Evolutionary conservation across 1,140 invertebrate species (phyloP).

Genomic region (Pachyrhynchus sulphureomaculatus): DNA sequence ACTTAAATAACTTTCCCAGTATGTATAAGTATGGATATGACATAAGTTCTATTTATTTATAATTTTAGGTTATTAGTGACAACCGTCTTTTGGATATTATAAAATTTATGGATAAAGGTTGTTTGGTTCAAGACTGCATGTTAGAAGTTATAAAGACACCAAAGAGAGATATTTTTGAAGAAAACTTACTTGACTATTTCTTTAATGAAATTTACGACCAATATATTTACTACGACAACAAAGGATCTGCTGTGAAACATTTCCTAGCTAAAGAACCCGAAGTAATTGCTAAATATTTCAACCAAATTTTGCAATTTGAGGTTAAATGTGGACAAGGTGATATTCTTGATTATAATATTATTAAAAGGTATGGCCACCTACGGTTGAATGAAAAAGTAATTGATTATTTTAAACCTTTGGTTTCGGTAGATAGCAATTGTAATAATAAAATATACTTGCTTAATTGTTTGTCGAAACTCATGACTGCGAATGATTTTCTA

Average conservation of each 20-base stretch:
- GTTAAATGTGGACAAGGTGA: neutral
- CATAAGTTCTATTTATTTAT: too few relatives aligned
- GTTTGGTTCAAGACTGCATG: too few relatives aligned
- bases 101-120: too few relatives aligned
- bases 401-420: neutral
- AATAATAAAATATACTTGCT: neutral
- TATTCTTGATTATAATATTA: neutral
- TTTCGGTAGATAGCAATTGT: neutral
- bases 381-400: slow-evolving; percentile 8
- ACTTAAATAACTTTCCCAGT: too few relatives aligned
- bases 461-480: neutral
- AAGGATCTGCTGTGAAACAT: neutral
- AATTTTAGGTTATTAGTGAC: too few relatives aligned
- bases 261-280: slow-evolving; percentile 3
- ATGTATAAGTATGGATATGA: too few relatives aligned
- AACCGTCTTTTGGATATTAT: too few relatives aligned
- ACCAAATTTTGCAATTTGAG: neutral
- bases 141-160: slow-evolving; percentile 3
- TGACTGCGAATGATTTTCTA: slow-evolving; percentile 5
- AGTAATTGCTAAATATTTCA: slow-evolving; percentile 2
- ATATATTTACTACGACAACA: neutral
- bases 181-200: neutral
- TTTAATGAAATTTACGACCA: neutral
- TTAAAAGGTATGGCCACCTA: slow-evolving; percentile 18
- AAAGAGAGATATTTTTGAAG: neutral